Evolutionary conservation across 2,888 invertebrate genomes (phyloP), one percentile per base, ranked within the genome.

Genomic region (Tachina lurida): DNA sequence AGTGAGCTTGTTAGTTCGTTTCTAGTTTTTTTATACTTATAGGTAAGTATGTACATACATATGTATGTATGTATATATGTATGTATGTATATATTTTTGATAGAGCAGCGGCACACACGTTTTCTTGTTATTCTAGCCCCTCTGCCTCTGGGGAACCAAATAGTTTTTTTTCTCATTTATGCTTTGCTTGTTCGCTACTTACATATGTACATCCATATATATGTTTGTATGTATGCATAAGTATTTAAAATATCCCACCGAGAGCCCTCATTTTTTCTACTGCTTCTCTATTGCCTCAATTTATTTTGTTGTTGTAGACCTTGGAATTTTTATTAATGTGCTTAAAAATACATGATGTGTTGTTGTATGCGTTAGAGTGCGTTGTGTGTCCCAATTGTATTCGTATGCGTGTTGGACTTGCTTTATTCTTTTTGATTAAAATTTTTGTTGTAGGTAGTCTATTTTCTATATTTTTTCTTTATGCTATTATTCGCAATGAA

Each of bases 121-220:
- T 58, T 73, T 80, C 49, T n/a, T n/a, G 45, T 49, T 15, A 43
- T 54, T 62, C 17, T 74, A 41, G 56, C 65, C 52, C 63, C 81
- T 71, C 87, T 84, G 82, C 71, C 87, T 82, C 85, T 80, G 60
- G 3, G 75, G 87, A 19, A 62, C 86, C 67, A 86, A 54, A 81
- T 87, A 31, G 12, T 31, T 67, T 67, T 65, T 39, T 67, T 67
- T 49, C 47, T 43, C 43, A n/a, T 58, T 39, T 58, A 22, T 13
- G 39, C 13, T 63, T 68, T 62, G 60, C 45, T 47, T 39, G 3
- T n/a, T 60, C 60, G 39, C 60, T 84, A 62, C 65, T 63, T 47
- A 31, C 7, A 7, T 31, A 31, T 4, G 4, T 31, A 31, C 4
- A 4, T 31, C 2, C 31, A 31, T 31, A 31, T 7, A 1, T 31